Evolutionary conservation across 2,888 invertebrate genomes (phyloP), one percentile per base, ranked within the genome.

Genomic region (Sarcophaga rosellei): DNA sequence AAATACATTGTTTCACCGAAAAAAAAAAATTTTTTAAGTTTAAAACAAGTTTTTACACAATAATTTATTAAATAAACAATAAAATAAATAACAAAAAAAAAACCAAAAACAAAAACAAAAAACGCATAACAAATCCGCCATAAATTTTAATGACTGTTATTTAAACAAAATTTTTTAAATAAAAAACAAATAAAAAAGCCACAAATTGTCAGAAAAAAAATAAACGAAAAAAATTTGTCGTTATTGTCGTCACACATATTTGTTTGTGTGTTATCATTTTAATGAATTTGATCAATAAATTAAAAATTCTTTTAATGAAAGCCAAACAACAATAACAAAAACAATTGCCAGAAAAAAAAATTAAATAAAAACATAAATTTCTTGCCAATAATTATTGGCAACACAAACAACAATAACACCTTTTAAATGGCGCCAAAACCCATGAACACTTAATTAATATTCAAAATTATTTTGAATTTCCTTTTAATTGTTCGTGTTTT

Each of bases 401-500:
- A 35, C 8, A 35, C 35, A 35, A 35, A 35, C 35, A 35, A 35
- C 35, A 8, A 35, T 0, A 82, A 82, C 63, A 70, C 25, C 69
- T 70, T 45, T 81, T 74, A n/a, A 35, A 35, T 77, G 82, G 82
- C 76, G 82, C 77, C 77, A 77, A 72, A 65, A 61, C 45, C 20
- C 20, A 57, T 23, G 35, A 35, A 35, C 35, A 35, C 35, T 35
- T 35, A 8, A 35, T 35, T 35, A 35, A 35, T 35, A 35, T 35
- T 35, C 35, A 35, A 35, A 35, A 35, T 8, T 35, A 8, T 70
- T 35, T 1, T 21, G 0, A 35, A 15, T 77, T 25, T 62, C 4
- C 45, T 45, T 74, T 11, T n/a, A 74, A 12, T 45, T 65, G 25
- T 68, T 74, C 47, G 35, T 25, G 47, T 61, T 74, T 65, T 65